Evolutionary conservation across 2,113 vertebrate genomes (phyloP).

Genomic region (Antigone vipio): DNA sequence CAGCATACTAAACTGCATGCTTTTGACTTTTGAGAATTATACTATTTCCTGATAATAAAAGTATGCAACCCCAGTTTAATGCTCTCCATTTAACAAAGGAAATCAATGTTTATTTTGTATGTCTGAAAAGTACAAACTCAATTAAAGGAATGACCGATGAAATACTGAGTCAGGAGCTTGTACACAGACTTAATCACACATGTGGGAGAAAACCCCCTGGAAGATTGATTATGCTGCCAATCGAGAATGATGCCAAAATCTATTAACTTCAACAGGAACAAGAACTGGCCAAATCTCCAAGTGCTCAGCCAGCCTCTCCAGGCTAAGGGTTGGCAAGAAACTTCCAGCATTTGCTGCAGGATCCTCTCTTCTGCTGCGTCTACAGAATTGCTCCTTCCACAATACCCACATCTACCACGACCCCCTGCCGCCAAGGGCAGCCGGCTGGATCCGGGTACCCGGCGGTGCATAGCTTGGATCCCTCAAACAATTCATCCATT

Average conservation of each 20-base stretch:
- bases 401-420: not conserved
- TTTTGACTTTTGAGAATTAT: not conserved
- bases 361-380: not conserved
- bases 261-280: not conserved
- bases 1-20: not conserved
- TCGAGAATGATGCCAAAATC: not conserved
- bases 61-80: slow-evolving; percentile 10
- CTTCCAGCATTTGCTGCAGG: not conserved
- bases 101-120: slow-evolving; percentile 47
- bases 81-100: slow-evolving; percentile 33
- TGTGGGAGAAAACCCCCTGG: not conserved
- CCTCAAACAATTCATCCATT: not conserved
- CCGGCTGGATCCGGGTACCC: not conserved
- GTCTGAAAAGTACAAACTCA: slow-evolving; percentile 32
- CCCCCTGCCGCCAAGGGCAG: not conserved
- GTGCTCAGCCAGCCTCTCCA: not conserved
- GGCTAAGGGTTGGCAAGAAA: not conserved
- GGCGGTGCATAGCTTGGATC: not conserved
- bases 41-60: slow-evolving; percentile 38
- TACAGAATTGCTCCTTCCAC: not conserved
- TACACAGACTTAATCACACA: not conserved
- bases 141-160: not conserved
- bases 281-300: not conserved
- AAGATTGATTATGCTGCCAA: not conserved
- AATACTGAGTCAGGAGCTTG: not conserved